Evolutionary conservation across 2,113 vertebrate species (phyloP), one percentile per base, ranked within the genome.

Genomic region (Columbina picui): DNA sequence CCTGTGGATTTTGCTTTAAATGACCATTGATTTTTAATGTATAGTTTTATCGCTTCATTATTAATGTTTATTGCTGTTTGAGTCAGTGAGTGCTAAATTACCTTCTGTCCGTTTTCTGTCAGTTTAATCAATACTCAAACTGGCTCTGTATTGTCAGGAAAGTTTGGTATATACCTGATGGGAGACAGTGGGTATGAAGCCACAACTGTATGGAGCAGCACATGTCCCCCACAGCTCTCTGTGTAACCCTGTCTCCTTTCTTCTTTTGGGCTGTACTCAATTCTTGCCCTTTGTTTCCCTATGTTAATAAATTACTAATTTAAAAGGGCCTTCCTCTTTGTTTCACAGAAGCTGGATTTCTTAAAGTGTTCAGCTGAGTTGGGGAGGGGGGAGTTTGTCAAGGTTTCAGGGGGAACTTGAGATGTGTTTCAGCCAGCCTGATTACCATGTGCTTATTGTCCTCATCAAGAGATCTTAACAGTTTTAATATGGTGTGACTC

Each of bases 221-320:
- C 23, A 6, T 20, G 6, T 47, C 9, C 20, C 22, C 13, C 17
- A 6, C 25, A 45, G 41, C 20, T 90, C 25, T 60, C 29, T 4
- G 2, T 22, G 21, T 39, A 60, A 29, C n/a, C 12, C 55, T 2
- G 2, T 53, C 14, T 0, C 70, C 11, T 36, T 7, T 25, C 23
- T 32, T 68, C 39, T 64, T 93, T 52, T 52, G 13, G 7, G 14
- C 71, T 9, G 2, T 53, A 78, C 21, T 74, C n/a, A 57, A 6
- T 67, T 78, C 69, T 74, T 75, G n/a, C 5, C 14, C 13, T 77
- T 81, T 45, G 20, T 74, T 89, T 84, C 27, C 27, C 5, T 52
- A 0, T 84, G 47, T 69, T 78, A 65, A 73, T 68, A 21, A 34
- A 11, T 49, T 34, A 45, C 10, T 70, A 25, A 22, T 84, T 45